These are phyloP conservation scores for Epinephelus cyanopodus DNA, from an alignment of 2,113 vertebrate genomes.

Conservation along the genomic window DNA sequence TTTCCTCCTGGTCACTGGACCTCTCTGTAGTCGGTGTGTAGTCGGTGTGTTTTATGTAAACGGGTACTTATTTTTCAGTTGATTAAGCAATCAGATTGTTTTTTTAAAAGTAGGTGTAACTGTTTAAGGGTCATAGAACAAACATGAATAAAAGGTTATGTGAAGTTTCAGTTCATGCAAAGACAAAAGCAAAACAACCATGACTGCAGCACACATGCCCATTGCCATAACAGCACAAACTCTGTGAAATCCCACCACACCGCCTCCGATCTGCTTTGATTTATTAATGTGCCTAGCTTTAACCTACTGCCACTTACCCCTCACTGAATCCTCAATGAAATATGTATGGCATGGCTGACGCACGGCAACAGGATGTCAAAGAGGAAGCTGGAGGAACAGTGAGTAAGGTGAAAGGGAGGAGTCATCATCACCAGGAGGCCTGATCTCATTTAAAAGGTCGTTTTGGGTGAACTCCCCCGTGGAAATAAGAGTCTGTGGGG, in stretches of 20 bases:
- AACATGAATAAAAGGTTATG: background rate
- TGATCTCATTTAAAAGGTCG: constrained; percentile 56
- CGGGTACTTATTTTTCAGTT: background rate
- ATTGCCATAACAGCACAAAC: background rate
- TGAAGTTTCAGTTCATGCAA: background rate
- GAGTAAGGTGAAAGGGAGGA: constrained; percentile 40
- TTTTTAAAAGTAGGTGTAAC: background rate
- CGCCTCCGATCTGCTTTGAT: constrained; percentile 53
- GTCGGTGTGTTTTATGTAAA: background rate
- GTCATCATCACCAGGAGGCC: background rate
- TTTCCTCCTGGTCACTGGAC: background rate
- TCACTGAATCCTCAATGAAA: constrained; percentile 64
- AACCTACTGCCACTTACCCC: constrained; percentile 59
- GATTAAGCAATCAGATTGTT: background rate
- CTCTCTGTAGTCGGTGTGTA: background rate
- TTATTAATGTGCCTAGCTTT: constrained; percentile 66
- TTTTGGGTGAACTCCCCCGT: constrained; percentile 17
- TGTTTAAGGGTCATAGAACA: background rate
- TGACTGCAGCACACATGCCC: background rate
- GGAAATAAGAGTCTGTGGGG: constrained; percentile 14
- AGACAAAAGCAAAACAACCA: constrained; percentile 1
- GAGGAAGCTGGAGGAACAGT: constrained; percentile 42
- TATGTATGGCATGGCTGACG: constrained; percentile 70
- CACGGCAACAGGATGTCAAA: constrained; percentile 68
- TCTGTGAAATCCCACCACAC: constrained; percentile 19